phyloP scores from a whole-genome alignment of 2,888 invertebrate species.

The Listrodromus nycthemerus region DNA sequence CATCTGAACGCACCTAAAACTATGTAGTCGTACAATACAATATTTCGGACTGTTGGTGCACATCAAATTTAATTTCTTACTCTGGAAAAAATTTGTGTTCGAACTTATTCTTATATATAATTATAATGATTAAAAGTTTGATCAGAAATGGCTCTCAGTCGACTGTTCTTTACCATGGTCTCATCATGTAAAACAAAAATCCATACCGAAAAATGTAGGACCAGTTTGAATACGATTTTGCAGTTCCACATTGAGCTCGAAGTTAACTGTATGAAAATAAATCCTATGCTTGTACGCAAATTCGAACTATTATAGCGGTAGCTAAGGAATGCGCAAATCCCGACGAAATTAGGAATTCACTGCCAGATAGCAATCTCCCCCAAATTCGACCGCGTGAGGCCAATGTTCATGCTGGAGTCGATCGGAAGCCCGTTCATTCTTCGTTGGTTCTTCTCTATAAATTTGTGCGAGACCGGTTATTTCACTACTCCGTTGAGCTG shows the following conservation, averaged over 20 bases:
- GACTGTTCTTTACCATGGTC: no score
- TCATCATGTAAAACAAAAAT: not conserved
- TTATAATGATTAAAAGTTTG: no score
- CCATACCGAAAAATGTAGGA: not conserved
- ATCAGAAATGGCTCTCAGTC: no score
- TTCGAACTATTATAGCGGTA: not conserved
- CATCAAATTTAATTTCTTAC: not conserved
- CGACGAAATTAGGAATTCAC: not conserved
- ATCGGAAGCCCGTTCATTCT: conserved; percentile 24
- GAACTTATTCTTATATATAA: not conserved
- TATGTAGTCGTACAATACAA: not conserved
- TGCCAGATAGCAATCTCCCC: conserved; percentile 10
- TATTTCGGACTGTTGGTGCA: not conserved
- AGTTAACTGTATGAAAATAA: not conserved
- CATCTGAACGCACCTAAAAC: conserved; percentile 28
- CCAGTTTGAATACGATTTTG: not conserved
- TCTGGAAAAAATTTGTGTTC: not conserved
- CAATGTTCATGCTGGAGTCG: conserved; percentile 1
- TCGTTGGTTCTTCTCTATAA: conserved; percentile 39
- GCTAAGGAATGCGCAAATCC: conserved; percentile 8
- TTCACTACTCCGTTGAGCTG: conserved; percentile 10
- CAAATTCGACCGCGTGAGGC: conserved; percentile 14
- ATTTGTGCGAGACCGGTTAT: conserved; percentile 58
- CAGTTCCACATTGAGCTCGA: not conserved
- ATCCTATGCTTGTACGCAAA: not conserved